A percentile compares a stretch with the other conserved stretches of the same genome.
These are phyloP conservation scores for Scomber japonicus DNA, from an alignment of 2,113 vertebrate species.

Conservation along the genomic window DNA sequence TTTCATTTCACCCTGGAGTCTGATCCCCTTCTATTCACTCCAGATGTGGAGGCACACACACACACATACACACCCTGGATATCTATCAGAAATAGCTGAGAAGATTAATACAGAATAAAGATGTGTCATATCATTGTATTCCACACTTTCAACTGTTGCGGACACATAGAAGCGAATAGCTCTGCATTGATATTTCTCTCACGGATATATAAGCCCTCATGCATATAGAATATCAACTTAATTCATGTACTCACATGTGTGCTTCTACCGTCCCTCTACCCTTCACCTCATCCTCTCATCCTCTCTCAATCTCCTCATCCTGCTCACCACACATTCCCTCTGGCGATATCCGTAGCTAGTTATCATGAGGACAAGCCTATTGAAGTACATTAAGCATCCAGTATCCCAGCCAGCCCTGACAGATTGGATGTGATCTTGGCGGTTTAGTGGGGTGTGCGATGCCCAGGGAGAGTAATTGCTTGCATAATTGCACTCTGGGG, in stretches of 20 bases:
- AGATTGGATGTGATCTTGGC: slow-evolving; percentile 72
- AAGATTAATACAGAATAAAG: slow-evolving; percentile 57
- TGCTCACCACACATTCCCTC: slow-evolving; percentile 46
- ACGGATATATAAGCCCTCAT: slow-evolving; percentile 45
- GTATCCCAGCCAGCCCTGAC: slow-evolving; percentile 56
- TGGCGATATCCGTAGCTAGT: slow-evolving; percentile 55
- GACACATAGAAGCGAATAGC: slow-evolving; percentile 30
- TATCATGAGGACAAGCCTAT: slow-evolving; percentile 61
- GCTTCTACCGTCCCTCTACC: slow-evolving; percentile 12
- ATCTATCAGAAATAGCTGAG: slow-evolving; percentile 49
- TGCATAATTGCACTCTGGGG: slow-evolving; percentile 83
- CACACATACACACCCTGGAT: neutral
- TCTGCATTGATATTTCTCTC: slow-evolving; percentile 50
- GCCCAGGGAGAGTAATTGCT: slow-evolving; percentile 73
- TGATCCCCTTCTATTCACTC: slow-evolving; percentile 68
- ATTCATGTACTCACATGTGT: slow-evolving; percentile 18
- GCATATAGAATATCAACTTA: slow-evolving; percentile 54
- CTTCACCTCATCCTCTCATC: slow-evolving; percentile 55
- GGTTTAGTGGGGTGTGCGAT: slow-evolving; percentile 65
- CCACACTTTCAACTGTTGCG: slow-evolving; percentile 26
- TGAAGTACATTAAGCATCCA: slow-evolving; percentile 70
- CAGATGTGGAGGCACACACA: slow-evolving; percentile 69
- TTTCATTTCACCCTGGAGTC: slow-evolving; percentile 61
- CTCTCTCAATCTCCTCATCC: slow-evolving; percentile 42
- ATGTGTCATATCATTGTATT: slow-evolving; percentile 38